Evolutionary conservation across 1,140 invertebrate genomes (phyloP), one percentile per base, ranked within the genome.

Genomic region (Pentalonia nigronervosa): DNA sequence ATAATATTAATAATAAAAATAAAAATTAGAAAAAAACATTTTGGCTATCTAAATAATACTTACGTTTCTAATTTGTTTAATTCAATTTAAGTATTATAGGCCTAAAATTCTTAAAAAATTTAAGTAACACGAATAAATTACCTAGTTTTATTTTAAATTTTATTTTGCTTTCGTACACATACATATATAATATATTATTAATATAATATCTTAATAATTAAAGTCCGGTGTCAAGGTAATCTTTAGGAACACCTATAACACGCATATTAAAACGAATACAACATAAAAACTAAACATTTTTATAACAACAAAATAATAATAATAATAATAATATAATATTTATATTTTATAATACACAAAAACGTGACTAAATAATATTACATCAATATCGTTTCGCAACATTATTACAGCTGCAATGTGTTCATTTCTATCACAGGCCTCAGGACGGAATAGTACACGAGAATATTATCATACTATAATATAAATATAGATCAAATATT

Each of bases 361-460:
- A 91, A 21, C 47, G 67, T 48, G 45, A 50, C n/a, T 87, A 47
- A 53, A 53, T 47, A 50, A 53, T 53, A 53, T 89, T 45, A 67
- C 45, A 91, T 67, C 14, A n/a, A 76, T 90, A 90, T 67, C 23
- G 36, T 90, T 90, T 90, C 25, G 53, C 23, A 90, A 90, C 53
- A 34, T 90, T 36, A 21, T 50, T 41, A 34, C 34, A 88, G n/a
- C 60, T 76, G 83, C 7, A 90, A 56, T 67, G 89, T 84, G 48
- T 93, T 81, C 41, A 23, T 83, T 34, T 84, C 91, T 93, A 93
- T 93, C 91, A 93, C 91, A 93, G 91, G 81, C 81, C 81, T 86
- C 48, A 53, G 81, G 76, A 93, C 91, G 76, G 76, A 92, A 92
- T 50, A 92, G 91, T 93, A 93, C 91, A 83, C 90, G 90, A 91